Evolutionary conservation across 2,797 vertebrate species (phyloP), one percentile per base, ranked within the genome.

Genomic region (Chaunax sp.): DNA sequence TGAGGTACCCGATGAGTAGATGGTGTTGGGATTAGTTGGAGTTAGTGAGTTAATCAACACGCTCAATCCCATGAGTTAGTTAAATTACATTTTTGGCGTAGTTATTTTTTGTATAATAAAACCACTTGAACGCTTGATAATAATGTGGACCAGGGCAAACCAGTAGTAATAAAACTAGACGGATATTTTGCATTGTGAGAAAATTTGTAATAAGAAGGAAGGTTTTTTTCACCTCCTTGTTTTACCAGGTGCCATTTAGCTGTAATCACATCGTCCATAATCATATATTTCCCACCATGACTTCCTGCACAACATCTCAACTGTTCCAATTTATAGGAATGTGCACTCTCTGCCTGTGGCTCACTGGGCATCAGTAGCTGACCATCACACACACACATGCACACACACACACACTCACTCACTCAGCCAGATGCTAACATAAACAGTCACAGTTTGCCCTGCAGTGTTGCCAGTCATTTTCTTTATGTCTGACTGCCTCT

Each of bases 401-500:
- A 63, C 46, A 22, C 49, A 19, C 50, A 33, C 20, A 22, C 26
- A n/a, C 59, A 64, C 22, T 41, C 51, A 58, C 49, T 20, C 62
- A 65, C 43, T 6, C 25, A 25, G 4, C 13, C 59, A 82, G 66
- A 75, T 69, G 56, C 66, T 56, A 56, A 57, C 41, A 46, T 51
- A 69, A 72, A 84, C 58, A 53, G 55, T 61, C 71, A 65, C 47
- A 45, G 43, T 45, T 51, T 65, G 54, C 64, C 84, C 78, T 67
- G 50, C 64, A 72, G 81, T 13, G 25, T 65, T 80, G 44, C 78
- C 75, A 67, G 62, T 76, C 73, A 60, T 43, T 62, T 57, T 71
- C 62, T 89, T 83, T 59, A 58, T 77, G 72, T 84, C 58, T 71
- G 65, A 64, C 50, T 65, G 64, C 53, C 67, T 71, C 57, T 72